A percentile compares a stretch with the other conserved stretches of the same genome.
Evolutionary conservation across 2,113 vertebrate species (phyloP).

Genomic region (Ictidomys tridecemlineatus): DNA sequence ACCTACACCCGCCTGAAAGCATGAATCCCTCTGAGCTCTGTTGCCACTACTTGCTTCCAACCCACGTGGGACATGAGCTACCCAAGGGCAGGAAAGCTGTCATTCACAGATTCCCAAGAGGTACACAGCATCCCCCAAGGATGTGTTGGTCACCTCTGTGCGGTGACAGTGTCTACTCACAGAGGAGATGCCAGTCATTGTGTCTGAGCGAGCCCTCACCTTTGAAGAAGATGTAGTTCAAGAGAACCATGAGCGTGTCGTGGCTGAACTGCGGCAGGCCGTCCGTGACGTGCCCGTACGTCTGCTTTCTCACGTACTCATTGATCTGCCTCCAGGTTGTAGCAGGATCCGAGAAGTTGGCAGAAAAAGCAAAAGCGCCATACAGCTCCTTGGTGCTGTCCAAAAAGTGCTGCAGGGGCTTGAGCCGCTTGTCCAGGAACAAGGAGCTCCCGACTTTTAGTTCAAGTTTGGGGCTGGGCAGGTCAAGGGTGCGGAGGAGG

Average conservation of each 20-base stretch:
- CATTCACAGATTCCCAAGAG: neutral
- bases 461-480: conserved; percentile 83
- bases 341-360: conserved; percentile 87
- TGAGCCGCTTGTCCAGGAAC: conserved; percentile 86
- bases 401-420: conserved; percentile 84
- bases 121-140: rapidly evolving
- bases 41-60: neutral
- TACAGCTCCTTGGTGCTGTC: conserved; percentile 85
- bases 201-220: conserved; percentile 82
- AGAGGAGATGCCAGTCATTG: rapidly evolving
- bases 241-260: conserved; percentile 87
- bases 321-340: conserved; percentile 87
- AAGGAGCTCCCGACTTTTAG: conserved; percentile 88
- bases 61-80: neutral
- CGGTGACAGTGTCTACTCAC: rapidly evolving
- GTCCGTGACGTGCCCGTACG: conserved; percentile 85
- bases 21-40: neutral
- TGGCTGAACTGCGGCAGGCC: conserved; percentile 86
- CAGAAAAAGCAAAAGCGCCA: conserved; percentile 80
- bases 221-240: conserved; percentile 92
- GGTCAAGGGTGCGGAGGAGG: conserved; percentile 86
- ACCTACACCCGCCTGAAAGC: rapidly evolving
- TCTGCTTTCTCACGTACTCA: conserved; percentile 87
- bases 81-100: neutral
- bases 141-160: neutral